phyloP scores from a whole-genome alignment of 2,888 invertebrate species.

The Perizoma flavofasciatum region DNA sequence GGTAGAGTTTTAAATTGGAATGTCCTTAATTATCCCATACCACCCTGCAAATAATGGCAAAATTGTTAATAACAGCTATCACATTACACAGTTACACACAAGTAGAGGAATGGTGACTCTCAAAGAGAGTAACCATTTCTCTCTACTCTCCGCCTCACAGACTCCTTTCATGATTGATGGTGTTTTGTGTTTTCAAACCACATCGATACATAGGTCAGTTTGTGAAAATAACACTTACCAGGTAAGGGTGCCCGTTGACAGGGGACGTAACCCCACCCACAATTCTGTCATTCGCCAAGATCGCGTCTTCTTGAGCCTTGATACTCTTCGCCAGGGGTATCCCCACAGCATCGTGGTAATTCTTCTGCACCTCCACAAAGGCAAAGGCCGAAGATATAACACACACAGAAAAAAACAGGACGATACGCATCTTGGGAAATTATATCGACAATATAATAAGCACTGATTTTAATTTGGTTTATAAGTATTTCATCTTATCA shows the following conservation, averaged over 20 bases:
- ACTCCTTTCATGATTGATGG: too few species aligned
- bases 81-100: too few species aligned
- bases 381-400: conserved; percentile 31
- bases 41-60: too few species aligned
- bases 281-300: not conserved
- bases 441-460: not conserved
- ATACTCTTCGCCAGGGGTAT: conserved; percentile 15
- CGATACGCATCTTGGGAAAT: not conserved
- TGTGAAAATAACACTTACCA: not conserved
- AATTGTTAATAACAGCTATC: too few species aligned
- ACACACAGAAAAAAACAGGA: not conserved
- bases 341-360: conserved; percentile 24
- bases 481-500: not conserved
- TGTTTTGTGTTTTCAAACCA: too few species aligned
- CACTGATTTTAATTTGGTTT: not conserved
- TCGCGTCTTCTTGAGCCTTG: conserved; percentile 15
- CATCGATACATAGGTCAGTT: not conserved
- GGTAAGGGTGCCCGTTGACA: not conserved
- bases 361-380: conserved; percentile 19
- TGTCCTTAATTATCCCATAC: too few species aligned
- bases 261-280: not conserved
- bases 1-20: too few species aligned
- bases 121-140: too few species aligned
- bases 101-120: too few species aligned
- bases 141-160: too few species aligned